phyloP scores from a whole-genome alignment of 2,888 invertebrate genomes.

The Cephus runcator region DNA sequence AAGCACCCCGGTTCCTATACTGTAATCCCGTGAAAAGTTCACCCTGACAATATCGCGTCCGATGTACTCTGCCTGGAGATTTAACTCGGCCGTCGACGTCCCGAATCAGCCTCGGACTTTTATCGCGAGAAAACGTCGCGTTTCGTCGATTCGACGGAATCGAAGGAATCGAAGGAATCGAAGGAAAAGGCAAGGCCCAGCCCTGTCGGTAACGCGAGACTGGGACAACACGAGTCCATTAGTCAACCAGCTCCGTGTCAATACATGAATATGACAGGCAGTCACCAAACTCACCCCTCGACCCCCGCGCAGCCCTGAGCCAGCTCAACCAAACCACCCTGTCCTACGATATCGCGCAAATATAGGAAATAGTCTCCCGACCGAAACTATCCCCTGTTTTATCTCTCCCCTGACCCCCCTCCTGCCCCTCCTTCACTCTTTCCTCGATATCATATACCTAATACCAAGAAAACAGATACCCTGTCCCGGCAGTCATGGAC shows the following conservation, averaged over 20 bases:
- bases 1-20: background rate
- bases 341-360: constrained; percentile 29
- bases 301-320: constrained; percentile 29
- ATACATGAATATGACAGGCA: constrained; percentile 64
- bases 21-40: background rate
- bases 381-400: constrained; percentile 16
- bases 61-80: background rate
- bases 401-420: constrained; percentile 10
- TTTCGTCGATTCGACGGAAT: constrained; percentile 10
- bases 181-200: constrained; percentile 39
- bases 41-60: background rate
- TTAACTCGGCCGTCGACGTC: background rate
- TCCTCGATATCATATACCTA: constrained; percentile 30
- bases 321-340: constrained; percentile 21
- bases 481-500: background rate
- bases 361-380: constrained; percentile 45
- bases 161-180: constrained; percentile 12
- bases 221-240: constrained; percentile 65
- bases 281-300: constrained; percentile 30
- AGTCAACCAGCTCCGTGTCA: constrained; percentile 65
- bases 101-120: background rate
- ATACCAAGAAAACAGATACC: background rate
- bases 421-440: constrained; percentile 10
- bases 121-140: constrained; percentile 5
- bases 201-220: constrained; percentile 60